phyloP scores from a whole-genome alignment of 1,140 invertebrate genomes.

The Drosophila sp. region DNA sequence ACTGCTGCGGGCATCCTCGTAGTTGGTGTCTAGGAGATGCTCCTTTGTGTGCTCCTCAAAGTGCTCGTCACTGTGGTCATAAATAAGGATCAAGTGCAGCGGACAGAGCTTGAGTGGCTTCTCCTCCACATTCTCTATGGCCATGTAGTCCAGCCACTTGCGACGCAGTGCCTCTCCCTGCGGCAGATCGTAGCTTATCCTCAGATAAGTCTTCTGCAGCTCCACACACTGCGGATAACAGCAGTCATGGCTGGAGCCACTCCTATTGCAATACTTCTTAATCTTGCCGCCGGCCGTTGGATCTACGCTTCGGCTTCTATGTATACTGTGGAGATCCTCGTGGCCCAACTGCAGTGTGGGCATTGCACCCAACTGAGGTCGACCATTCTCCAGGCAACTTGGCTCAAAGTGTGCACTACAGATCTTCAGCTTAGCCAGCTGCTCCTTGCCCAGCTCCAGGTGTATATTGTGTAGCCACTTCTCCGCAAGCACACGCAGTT shows the following conservation, averaged over 20 bases:
- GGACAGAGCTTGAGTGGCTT: conserved; percentile 44
- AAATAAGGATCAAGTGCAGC: conserved; percentile 56
- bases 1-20: conserved; percentile 42
- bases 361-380: conserved; percentile 39
- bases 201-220: conserved; percentile 34
- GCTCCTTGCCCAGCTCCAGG: conserved; percentile 26
- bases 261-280: conserved; percentile 12
- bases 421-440: conserved; percentile 36
- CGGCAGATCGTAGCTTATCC: conserved; percentile 42
- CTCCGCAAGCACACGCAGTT: conserved; percentile 26
- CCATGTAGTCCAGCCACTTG: conserved; percentile 48
- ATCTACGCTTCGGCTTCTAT: conserved; percentile 4
- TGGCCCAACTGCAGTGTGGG: conserved; percentile 71
- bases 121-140: conserved; percentile 30
- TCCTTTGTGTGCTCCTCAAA: conserved; percentile 37
- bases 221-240: conserved; percentile 63
- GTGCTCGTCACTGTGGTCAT: conserved; percentile 46
- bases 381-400: conserved; percentile 29
- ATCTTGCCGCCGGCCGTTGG: not conserved
- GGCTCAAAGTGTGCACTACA: conserved; percentile 64
- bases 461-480: conserved; percentile 70
- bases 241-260: conserved; percentile 23
- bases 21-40: conserved; percentile 29
- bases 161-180: conserved; percentile 22
- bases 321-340: conserved; percentile 31